Conservation (phyloP, 2,888 invertebrate species). For the Rhingia rostrata region DNA sequence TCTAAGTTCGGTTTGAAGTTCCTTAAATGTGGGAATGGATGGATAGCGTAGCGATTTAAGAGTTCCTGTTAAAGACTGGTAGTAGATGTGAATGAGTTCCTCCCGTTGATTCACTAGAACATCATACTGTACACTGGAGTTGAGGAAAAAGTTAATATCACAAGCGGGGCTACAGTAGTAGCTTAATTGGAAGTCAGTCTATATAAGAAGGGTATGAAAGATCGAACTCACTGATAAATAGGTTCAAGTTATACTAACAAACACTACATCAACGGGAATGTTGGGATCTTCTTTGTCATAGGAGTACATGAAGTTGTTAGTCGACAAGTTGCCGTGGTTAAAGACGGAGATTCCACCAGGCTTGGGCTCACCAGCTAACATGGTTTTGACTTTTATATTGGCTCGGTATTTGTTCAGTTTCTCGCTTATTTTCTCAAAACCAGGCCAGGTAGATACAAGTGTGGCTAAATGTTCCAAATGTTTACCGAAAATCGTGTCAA, state of each 20-base stretch:
- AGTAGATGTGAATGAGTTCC: conserved; percentile 77
- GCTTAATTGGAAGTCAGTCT: conserved; percentile 78
- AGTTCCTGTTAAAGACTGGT: conserved; percentile 75
- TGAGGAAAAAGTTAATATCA: conserved; percentile 80
- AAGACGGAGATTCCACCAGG: conserved; percentile 81
- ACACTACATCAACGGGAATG: conserved; percentile 77
- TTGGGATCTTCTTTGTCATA: conserved; percentile 74
- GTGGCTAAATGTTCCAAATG: conserved; percentile 78
- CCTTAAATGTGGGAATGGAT: conserved; percentile 78
- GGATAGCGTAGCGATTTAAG: conserved; percentile 77
- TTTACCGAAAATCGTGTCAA: conserved; percentile 79
- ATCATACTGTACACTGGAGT: conserved; percentile 77
- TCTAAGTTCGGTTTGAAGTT: conserved; percentile 78
- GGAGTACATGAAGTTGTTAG: conserved; percentile 82
- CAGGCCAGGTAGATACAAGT: conserved; percentile 76
- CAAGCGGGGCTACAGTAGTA: conserved; percentile 79
- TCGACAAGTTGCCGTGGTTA: conserved; percentile 84
- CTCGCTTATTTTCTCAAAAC: conserved; percentile 76
- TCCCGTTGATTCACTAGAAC: conserved; percentile 76
- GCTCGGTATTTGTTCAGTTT: conserved; percentile 79
- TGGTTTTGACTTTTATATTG: conserved; percentile 78
- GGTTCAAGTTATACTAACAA: conserved; percentile 78
- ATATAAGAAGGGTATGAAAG: background rate
- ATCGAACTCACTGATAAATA: background rate
- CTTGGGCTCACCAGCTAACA: conserved; percentile 78